Evolutionary conservation across 1,140 invertebrate genomes (phyloP).

Genomic region (Drosophila lacteicornis): DNA sequence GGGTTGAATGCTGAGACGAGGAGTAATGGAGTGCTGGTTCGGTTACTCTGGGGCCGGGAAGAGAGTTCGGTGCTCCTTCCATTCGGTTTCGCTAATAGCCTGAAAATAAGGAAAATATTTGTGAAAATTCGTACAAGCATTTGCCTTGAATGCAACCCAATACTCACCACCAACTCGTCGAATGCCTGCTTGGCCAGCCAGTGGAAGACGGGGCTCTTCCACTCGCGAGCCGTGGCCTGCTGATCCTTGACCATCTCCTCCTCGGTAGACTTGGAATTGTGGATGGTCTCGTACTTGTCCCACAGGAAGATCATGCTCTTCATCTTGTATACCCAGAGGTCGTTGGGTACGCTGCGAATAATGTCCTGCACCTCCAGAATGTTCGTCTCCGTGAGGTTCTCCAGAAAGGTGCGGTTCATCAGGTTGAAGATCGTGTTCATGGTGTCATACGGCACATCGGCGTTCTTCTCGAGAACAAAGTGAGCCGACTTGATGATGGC

Average conservation of each 20-base stretch:
- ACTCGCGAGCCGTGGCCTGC: constrained; percentile 58
- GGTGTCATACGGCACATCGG: constrained; percentile 67
- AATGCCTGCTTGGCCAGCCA: constrained; percentile 73
- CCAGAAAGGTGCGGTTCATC: constrained; percentile 68
- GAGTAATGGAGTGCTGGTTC: background rate
- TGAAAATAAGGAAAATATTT: constrained; percentile 2
- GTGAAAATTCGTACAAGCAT: background rate
- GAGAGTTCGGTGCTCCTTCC: constrained; percentile 51
- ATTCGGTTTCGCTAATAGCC: constrained; percentile 70
- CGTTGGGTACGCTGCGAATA: constrained; percentile 61
- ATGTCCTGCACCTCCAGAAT: constrained; percentile 54
- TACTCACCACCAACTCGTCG: constrained; percentile 57
- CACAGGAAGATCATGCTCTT: constrained; percentile 69
- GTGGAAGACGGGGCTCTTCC: constrained; percentile 64
- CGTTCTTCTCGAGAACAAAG: constrained; percentile 57
- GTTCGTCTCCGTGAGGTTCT: constrained; percentile 58
- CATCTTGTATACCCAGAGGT: constrained; percentile 66
- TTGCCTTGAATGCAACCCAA: too few relatives aligned
- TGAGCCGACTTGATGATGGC: constrained; percentile 58
- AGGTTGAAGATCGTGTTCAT: constrained; percentile 67
- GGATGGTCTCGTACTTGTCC: constrained; percentile 46
- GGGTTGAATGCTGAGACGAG: constrained; percentile 7
- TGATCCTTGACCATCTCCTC: constrained; percentile 40
- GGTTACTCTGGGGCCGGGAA: constrained; percentile 25
- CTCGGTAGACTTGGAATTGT: constrained; percentile 25